Percentiles rank a stretch among this genome's conserved stretches.
phyloP scores from a whole-genome alignment of 2,888 invertebrate species.

The Bellardia bayeri region DNA sequence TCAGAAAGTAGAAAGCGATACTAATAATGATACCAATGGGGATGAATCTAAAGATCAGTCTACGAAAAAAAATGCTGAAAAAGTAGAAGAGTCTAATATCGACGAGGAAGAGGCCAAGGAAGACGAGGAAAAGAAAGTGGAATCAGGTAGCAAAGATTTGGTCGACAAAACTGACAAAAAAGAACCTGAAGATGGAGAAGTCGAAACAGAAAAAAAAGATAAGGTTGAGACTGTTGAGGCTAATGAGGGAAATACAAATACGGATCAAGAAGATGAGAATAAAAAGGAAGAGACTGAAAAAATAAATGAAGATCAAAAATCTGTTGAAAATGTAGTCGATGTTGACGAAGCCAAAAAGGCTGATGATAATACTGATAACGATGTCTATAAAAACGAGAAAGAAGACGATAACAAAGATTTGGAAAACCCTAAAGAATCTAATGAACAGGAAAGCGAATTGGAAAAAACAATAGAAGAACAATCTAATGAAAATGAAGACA shows the following conservation, averaged over 20 bases:
- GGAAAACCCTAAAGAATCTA: conserved; percentile 30
- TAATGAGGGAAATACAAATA: conserved; percentile 37
- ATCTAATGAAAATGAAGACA: conserved; percentile 41
- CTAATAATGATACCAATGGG: not conserved
- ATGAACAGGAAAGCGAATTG: conserved; percentile 22
- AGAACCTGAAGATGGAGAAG: not conserved
- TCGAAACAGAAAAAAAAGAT: conserved; percentile 8
- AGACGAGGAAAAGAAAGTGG: conserved; percentile 58
- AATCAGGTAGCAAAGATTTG: not conserved
- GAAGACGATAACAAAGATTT: conserved; percentile 40
- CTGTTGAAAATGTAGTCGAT: conserved; percentile 16
- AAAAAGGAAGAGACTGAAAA: conserved; percentile 7
- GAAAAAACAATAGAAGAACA: conserved; percentile 42
- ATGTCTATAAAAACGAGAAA: not conserved
- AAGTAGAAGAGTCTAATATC: not conserved
- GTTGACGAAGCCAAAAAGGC: conserved; percentile 38
- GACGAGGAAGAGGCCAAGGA: conserved; percentile 26
- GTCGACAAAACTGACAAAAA: not conserved
- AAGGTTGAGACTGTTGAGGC: not conserved
- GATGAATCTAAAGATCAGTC: not conserved
- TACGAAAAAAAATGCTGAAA: conserved; percentile 48
- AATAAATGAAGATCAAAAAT: not conserved
- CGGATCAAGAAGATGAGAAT: not conserved
- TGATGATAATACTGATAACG: conserved; percentile 38
- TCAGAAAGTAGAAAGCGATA: not conserved